phyloP scores from a whole-genome alignment of 2,888 invertebrate species.

The Flexamia atlantica region DNA sequence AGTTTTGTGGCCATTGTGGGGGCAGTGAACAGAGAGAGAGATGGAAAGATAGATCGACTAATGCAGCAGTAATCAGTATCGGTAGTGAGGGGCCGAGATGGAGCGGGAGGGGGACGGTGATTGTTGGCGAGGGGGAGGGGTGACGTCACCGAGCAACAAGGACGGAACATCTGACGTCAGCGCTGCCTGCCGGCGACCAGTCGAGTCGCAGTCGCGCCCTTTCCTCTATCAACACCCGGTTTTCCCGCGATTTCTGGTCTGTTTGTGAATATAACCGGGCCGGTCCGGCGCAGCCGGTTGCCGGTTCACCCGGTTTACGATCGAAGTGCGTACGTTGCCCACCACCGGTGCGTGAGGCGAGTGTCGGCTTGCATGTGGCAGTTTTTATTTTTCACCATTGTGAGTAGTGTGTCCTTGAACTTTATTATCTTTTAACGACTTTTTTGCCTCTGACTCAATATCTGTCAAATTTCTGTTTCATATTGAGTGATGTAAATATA shows the following conservation, averaged over 20 bases:
- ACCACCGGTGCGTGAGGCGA: not conserved
- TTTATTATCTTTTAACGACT: constrained; percentile 1
- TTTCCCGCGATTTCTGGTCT: constrained; percentile 50
- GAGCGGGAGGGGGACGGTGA: not conserved
- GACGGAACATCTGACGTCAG: constrained; percentile 19
- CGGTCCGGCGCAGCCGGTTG: constrained; percentile 34
- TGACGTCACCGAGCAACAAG: constrained; percentile 37
- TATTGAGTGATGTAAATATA: too few species aligned
- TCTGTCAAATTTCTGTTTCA: too few species aligned
- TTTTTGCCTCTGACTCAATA: not conserved
- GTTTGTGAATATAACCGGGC: constrained; percentile 32
- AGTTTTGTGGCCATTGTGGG: too few species aligned
- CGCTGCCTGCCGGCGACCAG: constrained; percentile 31
- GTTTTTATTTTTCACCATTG: constrained; percentile 25
- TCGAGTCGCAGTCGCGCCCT: constrained; percentile 48
- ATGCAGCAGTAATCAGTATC: not conserved
- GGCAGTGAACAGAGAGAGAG: not conserved
- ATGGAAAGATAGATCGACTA: not conserved
- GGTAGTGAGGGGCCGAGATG: not conserved
- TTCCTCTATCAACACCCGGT: constrained; percentile 21
- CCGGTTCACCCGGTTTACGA: constrained; percentile 5
- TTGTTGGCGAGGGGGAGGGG: not conserved
- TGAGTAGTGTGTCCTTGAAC: constrained; percentile 47
- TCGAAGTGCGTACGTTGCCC: not conserved
- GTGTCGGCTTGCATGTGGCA: not conserved